phyloP scores from a whole-genome alignment of 2,888 invertebrate species.

The Agonum fuliginosum region DNA sequence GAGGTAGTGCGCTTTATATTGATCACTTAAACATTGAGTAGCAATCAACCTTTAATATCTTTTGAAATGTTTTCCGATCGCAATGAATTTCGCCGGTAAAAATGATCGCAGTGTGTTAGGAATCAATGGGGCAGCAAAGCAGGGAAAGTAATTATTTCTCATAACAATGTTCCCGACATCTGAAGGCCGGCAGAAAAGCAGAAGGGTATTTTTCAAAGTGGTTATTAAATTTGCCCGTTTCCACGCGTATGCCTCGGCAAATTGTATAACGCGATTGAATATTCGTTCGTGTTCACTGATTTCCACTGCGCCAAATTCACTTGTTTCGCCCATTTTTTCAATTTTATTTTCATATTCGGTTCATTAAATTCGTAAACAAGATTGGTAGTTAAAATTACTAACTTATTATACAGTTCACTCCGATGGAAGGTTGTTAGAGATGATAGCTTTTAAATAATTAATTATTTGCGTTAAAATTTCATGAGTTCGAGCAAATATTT shows the following conservation, averaged over 20 bases:
- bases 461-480: conserved; percentile 22
- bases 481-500: neutral
- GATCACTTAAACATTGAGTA: neutral
- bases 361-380: conserved; percentile 36
- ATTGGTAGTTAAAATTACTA: conserved; percentile 31
- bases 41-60: neutral
- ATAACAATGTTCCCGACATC: conserved; percentile 40
- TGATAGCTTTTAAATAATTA: conserved; percentile 1
- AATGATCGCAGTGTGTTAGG: neutral
- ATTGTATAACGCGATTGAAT: conserved; percentile 44
- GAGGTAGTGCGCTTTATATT: neutral
- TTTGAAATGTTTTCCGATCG: neutral
- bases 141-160: conserved; percentile 44
- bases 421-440: conserved; percentile 1
- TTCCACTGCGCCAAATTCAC: conserved; percentile 26
- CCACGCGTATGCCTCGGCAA: conserved; percentile 24
- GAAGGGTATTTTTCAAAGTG: conserved; percentile 46
- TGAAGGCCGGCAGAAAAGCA: conserved; percentile 21
- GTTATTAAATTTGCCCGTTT: conserved; percentile 48
- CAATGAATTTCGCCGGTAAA: neutral
- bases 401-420: neutral
- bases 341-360: conserved; percentile 19
- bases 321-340: conserved; percentile 40
- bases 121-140: conserved; percentile 6
- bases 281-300: conserved; percentile 44